phyloP scores from a whole-genome alignment of 2,113 vertebrate genomes.

The Notothenia coriiceps region DNA sequence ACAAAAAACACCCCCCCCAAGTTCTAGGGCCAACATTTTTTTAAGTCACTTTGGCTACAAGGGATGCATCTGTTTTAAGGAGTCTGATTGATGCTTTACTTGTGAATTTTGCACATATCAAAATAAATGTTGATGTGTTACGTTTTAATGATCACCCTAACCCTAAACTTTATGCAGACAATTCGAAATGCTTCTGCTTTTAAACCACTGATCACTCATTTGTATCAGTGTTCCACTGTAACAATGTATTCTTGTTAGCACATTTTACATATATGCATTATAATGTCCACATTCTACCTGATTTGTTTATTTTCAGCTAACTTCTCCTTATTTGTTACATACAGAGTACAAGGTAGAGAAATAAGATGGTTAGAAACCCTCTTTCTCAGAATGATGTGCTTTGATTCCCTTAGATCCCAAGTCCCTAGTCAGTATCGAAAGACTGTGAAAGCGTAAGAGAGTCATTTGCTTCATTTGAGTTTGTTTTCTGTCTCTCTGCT shows the following conservation, averaged over 20 bases:
- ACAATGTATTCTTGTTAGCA: background rate
- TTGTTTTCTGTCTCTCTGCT: conserved; percentile 38
- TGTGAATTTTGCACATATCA: background rate
- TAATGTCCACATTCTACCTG: conserved; percentile 30
- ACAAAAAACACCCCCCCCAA: background rate
- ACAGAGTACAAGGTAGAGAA: conserved; percentile 29
- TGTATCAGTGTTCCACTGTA: background rate
- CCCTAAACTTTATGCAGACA: background rate
- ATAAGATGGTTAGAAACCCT: conserved; percentile 41
- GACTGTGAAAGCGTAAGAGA: conserved; percentile 40
- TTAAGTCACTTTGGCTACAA: background rate
- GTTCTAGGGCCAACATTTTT: background rate
- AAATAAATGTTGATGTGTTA: too few species aligned
- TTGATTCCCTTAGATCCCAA: conserved; percentile 63
- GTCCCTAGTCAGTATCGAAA: conserved; percentile 37
- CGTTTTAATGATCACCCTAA: background rate
- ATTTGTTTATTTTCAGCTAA: conserved; percentile 41
- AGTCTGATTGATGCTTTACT: background rate
- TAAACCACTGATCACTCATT: background rate
- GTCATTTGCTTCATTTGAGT: conserved; percentile 55
- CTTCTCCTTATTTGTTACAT: conserved; percentile 43
- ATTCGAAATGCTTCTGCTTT: background rate
- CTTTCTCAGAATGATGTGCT: conserved; percentile 39
- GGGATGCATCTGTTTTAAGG: background rate
- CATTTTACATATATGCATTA: conserved; percentile 10